phyloP scores from a whole-genome alignment of 30 jellyfish, hydroid and myxozoan genomes.

The Hydractinia symbiolongicarpus region DNA sequence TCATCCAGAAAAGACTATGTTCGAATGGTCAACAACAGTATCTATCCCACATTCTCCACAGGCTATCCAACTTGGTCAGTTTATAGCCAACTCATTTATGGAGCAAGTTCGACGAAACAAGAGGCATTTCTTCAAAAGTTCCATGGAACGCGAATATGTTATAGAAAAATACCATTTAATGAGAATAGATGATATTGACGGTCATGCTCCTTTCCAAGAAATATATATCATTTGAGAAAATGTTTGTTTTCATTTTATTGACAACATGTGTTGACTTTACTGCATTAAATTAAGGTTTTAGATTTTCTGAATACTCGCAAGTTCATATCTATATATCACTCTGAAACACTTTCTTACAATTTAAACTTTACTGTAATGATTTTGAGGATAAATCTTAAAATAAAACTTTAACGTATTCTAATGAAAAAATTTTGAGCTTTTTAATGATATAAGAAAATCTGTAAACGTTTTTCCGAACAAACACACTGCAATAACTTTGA shows the following conservation, averaged over 20 bases:
- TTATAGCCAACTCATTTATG: constrained; percentile 35
- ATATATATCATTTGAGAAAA: background rate
- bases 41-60: constrained; percentile 39
- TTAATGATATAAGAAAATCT: too few species aligned
- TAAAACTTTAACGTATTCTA: too few species aligned
- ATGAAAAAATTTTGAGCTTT: too few species aligned
- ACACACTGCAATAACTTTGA: too few species aligned
- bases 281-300: too few species aligned
- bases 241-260: background rate
- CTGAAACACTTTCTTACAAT: too few species aligned
- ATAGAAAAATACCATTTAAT: constrained; percentile 22
- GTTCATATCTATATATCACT: too few species aligned
- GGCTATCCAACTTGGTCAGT: constrained; percentile 36
- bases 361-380: too few species aligned
- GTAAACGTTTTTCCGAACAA: too few species aligned
- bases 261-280: too few species aligned
- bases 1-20: constrained; percentile 73
- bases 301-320: too few species aligned
- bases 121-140: constrained; percentile 19
- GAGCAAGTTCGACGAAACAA: constrained; percentile 50
- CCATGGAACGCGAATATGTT: constrained; percentile 18
- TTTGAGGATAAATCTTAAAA: too few species aligned
- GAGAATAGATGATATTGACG: constrained; percentile 37
- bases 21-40: constrained; percentile 44
- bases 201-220: constrained; percentile 29